These are phyloP conservation scores for Clarias magur DNA, from an alignment of 2,113 vertebrate species.

Conservation along the genomic window DNA sequence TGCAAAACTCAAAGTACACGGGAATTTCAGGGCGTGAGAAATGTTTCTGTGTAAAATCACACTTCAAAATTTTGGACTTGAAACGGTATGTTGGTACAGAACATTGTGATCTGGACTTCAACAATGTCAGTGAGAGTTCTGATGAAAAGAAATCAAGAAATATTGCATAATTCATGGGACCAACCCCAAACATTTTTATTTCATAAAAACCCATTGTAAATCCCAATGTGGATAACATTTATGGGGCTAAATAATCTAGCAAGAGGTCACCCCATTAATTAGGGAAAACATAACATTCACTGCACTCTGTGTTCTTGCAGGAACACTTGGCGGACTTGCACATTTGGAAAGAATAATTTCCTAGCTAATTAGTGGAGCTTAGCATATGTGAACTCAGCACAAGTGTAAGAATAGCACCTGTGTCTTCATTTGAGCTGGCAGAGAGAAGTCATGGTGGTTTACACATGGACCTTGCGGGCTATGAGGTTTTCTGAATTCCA, in stretches of 20 bases:
- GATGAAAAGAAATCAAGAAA: slow-evolving; percentile 33
- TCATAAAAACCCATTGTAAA: slow-evolving; percentile 27
- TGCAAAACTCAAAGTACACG: slow-evolving; percentile 28
- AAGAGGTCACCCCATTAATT: background rate
- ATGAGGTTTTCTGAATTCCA: slow-evolving; percentile 61
- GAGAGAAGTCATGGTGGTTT: slow-evolving; percentile 49
- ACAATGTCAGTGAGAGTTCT: slow-evolving; percentile 33
- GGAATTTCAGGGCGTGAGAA: slow-evolving; percentile 47
- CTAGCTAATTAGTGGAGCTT: slow-evolving; percentile 56
- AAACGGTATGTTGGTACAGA: slow-evolving; percentile 21
- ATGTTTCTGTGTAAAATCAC: slow-evolving; percentile 47
- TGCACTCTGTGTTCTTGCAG: slow-evolving; percentile 28
- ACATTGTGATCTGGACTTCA: slow-evolving; percentile 37
- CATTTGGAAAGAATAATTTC: slow-evolving; percentile 58
- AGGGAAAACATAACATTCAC: background rate
- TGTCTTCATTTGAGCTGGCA: slow-evolving; percentile 37
- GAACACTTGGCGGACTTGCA: slow-evolving; percentile 17
- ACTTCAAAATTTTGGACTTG: slow-evolving; percentile 32
- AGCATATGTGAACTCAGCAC: too few species aligned
- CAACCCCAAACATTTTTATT: slow-evolving; percentile 24
- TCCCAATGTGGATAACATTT: slow-evolving; percentile 17
- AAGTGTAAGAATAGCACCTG: slow-evolving; percentile 64
- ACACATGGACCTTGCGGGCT: slow-evolving; percentile 56
- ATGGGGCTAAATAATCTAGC: slow-evolving; percentile 8
- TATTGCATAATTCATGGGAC: slow-evolving; percentile 20